These are phyloP conservation scores for Kuschelorhynchus macadamiae DNA, from an alignment of 2,888 invertebrate species.

Conservation along the genomic window DNA sequence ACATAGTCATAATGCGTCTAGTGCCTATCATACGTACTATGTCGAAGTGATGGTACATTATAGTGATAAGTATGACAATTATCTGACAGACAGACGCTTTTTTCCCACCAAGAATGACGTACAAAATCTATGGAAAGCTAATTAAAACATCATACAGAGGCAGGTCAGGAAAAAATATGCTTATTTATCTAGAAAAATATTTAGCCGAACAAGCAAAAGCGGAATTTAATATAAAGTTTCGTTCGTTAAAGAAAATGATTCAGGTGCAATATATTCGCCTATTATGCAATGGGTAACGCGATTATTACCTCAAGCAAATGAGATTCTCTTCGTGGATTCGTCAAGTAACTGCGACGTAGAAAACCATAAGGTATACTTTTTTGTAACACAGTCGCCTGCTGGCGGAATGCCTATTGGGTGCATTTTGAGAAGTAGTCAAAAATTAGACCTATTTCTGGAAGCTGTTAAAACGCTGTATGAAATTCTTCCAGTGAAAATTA, in stretches of 20 bases:
- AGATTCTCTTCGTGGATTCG: slow-evolving; percentile 39
- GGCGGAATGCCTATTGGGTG: slow-evolving; percentile 39
- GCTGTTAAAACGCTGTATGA: slow-evolving; percentile 21
- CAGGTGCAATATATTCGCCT: slow-evolving; percentile 22
- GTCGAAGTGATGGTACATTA: slow-evolving; percentile 25
- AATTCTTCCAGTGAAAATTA: slow-evolving; percentile 19
- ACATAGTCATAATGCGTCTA: slow-evolving; percentile 16
- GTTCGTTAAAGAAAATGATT: slow-evolving; percentile 9
- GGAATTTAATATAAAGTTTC: slow-evolving; percentile 9
- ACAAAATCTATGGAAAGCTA: slow-evolving; percentile 26
- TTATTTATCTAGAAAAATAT: slow-evolving; percentile 24
- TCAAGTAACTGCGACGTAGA: slow-evolving; percentile 37
- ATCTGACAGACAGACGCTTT: slow-evolving; percentile 29
- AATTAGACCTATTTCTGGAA: slow-evolving; percentile 16
- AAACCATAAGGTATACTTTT: slow-evolving; percentile 37
- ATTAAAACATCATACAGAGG: slow-evolving; percentile 28
- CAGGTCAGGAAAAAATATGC: slow-evolving; percentile 23
- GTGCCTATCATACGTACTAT: slow-evolving; percentile 30
- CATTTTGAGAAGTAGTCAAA: slow-evolving; percentile 30
- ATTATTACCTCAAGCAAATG: slow-evolving; percentile 22
- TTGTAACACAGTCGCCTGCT: slow-evolving; percentile 28
- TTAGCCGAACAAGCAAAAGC: slow-evolving; percentile 22
- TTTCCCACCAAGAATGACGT: slow-evolving; percentile 37
- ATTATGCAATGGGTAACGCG: slow-evolving; percentile 33
- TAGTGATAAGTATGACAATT: slow-evolving; percentile 28